These are phyloP conservation scores for Melieria crassipennis DNA, from an alignment of 2,888 invertebrate species.

Conservation along the genomic window DNA sequence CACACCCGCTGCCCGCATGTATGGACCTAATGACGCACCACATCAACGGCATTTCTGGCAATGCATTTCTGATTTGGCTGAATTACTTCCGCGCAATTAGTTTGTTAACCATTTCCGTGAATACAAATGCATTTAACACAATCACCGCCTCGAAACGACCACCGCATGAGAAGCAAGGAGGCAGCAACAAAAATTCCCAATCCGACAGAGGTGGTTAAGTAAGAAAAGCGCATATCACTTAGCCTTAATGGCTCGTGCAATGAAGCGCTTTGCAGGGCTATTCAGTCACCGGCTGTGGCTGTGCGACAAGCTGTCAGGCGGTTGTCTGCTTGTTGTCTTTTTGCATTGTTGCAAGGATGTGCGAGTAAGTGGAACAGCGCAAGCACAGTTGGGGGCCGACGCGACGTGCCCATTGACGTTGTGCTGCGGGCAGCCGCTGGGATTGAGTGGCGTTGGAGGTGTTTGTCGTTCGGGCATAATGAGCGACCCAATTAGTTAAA, in stretches of 20 bases:
- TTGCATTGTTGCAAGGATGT: too few relatives aligned
- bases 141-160: not conserved
- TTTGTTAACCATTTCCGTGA: slow-evolving; percentile 9
- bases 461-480: slow-evolving; percentile 46
- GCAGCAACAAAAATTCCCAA: slow-evolving; percentile 5
- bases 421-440: too few relatives aligned
- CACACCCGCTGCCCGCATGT: too few relatives aligned
- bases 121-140: slow-evolving; percentile 17
- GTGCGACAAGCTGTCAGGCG: not conserved
- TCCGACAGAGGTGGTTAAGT: slow-evolving; percentile 20
- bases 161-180: slow-evolving; percentile 1
- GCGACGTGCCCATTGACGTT: slow-evolving; percentile 1
- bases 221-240: slow-evolving; percentile 55
- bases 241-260: slow-evolving; percentile 62
- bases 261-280: slow-evolving; percentile 24
- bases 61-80: too few relatives aligned
- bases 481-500: slow-evolving; percentile 62
- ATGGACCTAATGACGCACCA: too few relatives aligned
- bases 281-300: too few relatives aligned
- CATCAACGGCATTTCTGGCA: too few relatives aligned
- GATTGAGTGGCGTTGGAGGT: slow-evolving; percentile 7
- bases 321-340: too few relatives aligned
- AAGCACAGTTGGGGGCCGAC: not conserved
- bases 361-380: too few relatives aligned
- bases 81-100: slow-evolving; percentile 25